Evolutionary conservation across 2,888 invertebrate species (phyloP), one percentile per base, ranked within the genome.

Genomic region (Serripes groenlandicus): DNA sequence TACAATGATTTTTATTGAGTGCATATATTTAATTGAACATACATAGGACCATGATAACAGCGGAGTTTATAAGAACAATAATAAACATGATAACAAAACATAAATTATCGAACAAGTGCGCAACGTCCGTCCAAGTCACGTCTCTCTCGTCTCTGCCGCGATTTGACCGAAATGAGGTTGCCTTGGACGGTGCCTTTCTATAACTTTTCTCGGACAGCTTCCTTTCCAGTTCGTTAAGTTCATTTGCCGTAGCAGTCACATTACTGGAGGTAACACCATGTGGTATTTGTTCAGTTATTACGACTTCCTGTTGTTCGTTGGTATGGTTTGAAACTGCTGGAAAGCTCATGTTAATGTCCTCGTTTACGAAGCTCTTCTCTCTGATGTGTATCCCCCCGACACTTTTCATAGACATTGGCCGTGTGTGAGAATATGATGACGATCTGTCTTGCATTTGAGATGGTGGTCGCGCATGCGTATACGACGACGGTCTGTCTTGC

Each of bases 91-190:
- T 18, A 42, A 42, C 42, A 42, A 66, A 42, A 42, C 42, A 66
- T 26, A 66, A 3, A 7, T 1, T 9, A 42, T 66, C 66, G 18
- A 66, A 42, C 23, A 37, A 23, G n/a, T 35, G 37, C 3, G 66
- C 23, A 42, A 66, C 66, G 42, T 66, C 66, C 23, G 35, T 15
- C 66, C 66, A 66, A 23, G 66, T 66, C 26, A 66, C 26, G 28
- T 42, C 42, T 23, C 26, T 66, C 37, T 66, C 66, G 66, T 66
- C 42, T 42, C 28, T 42, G 26, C 66, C 66, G 42, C n/a, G 42
- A 66, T 37, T 66, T 26, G 66, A 66, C 15, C 66, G 37, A 28
- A 66, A 66, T 26, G 66, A 66, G 42, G 66, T 42, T 15, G 42
- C 15, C 21, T 66, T 66, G 21, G 42, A 37, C n/a, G 66, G 66